Evolutionary conservation across 2,113 vertebrate species (phyloP).

Genomic region (Petrocephalus microphthalmus): DNA sequence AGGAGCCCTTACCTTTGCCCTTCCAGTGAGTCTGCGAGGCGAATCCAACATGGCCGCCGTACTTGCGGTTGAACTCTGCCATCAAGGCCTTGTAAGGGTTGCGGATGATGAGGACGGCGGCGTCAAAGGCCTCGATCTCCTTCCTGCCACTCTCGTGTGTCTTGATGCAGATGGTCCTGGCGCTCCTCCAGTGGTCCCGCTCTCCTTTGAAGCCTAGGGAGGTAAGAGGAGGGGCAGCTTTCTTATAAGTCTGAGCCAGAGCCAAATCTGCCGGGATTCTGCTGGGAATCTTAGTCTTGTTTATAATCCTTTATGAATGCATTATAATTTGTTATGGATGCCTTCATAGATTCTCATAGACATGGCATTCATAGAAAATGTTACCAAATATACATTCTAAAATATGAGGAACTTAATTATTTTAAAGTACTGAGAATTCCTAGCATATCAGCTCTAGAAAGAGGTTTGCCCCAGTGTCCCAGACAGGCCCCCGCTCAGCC

Average conservation of each 20-base stretch:
- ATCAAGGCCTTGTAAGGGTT: conserved; percentile 96
- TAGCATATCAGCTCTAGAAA: neutral
- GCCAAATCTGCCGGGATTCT: neutral
- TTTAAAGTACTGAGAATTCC: neutral
- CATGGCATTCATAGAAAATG: neutral
- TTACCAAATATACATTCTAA: neutral
- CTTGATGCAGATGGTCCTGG: conserved; percentile 89
- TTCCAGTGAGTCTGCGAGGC: conserved; percentile 90
- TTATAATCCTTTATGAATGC: neutral
- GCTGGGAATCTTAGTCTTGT: neutral
- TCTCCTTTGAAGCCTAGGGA: conserved; percentile 89
- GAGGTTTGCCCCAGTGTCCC: neutral
- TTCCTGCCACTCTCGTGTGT: conserved; percentile 92
- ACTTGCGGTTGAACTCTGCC: conserved; percentile 97
- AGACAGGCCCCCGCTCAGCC: too few species aligned
- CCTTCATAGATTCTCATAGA: neutral
- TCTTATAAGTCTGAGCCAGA: neutral
- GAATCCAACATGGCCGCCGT: conserved; percentile 89
- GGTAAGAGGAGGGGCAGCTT: neutral
- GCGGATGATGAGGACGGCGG: conserved; percentile 83
- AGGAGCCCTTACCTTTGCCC: conserved; percentile 75
- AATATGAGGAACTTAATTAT: neutral
- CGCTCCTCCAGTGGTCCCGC: conserved; percentile 89
- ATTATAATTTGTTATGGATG: neutral
- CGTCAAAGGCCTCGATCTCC: conserved; percentile 87